These are phyloP conservation scores for Nudaria mundana DNA, from an alignment of 2,888 invertebrate genomes.

Conservation along the genomic window DNA sequence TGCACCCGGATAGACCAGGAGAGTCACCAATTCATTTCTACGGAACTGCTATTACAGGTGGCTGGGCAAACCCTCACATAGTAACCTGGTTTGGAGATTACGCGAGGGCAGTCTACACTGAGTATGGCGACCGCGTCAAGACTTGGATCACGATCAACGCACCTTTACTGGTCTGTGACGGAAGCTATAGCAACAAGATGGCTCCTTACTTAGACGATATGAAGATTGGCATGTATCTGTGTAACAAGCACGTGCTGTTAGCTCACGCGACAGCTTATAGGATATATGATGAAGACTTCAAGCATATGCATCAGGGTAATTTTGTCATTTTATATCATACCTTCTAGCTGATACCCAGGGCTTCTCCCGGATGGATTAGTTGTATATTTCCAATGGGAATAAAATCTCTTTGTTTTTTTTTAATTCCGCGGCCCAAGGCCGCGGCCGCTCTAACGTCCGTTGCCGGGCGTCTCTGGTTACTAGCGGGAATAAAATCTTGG, in stretches of 20 bases:
- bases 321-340: too few species aligned
- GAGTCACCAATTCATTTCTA: too few species aligned
- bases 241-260: slow-evolving; percentile 80
- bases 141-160: slow-evolving; percentile 83
- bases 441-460: too few species aligned
- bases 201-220: slow-evolving; percentile 21
- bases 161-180: slow-evolving; percentile 2
- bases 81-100: slow-evolving; percentile 81
- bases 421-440: too few species aligned
- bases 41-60: slow-evolving; percentile 59
- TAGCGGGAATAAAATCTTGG: too few species aligned
- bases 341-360: too few species aligned
- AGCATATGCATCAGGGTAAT: slow-evolving; percentile 26
- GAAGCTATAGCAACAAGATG: background rate
- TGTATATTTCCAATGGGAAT: too few species aligned
- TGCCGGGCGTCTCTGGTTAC: too few species aligned
- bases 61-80: slow-evolving; percentile 58
- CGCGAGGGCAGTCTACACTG: slow-evolving; percentile 72
- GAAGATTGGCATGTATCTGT: slow-evolving; percentile 18
- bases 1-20: too few species aligned
- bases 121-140: slow-evolving; percentile 81
- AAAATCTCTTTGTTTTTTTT: too few species aligned
- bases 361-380: too few species aligned
- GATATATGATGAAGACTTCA: slow-evolving; percentile 77
- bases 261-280: slow-evolving; percentile 83